Conservation (phyloP, 2,797 vertebrate genomes). For the Otolemur crassicaudatus region DNA sequence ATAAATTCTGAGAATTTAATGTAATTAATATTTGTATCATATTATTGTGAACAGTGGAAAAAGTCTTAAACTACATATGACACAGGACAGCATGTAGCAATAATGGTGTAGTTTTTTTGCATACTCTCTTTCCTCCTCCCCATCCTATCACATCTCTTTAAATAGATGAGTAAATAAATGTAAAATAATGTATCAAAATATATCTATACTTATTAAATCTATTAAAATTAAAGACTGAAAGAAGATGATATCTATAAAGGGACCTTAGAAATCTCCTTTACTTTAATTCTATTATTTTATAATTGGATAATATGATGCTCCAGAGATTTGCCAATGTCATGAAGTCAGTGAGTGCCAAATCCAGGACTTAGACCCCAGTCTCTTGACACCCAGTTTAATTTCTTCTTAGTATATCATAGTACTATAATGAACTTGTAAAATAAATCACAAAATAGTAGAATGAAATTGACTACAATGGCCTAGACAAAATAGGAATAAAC, state of each 20-base stretch:
- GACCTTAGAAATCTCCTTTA: background rate
- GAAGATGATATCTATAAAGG: background rate
- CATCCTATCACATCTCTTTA: background rate
- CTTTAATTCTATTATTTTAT: constrained; percentile 56
- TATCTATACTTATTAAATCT: constrained; percentile 14
- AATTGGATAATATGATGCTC: constrained; percentile 18
- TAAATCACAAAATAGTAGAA: background rate
- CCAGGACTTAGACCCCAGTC: background rate
- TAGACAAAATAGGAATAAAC: background rate
- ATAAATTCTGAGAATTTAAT: background rate
- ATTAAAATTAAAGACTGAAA: background rate
- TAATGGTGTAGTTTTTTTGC: background rate
- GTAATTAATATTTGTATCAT: constrained; percentile 26
- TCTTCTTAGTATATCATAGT: background rate
- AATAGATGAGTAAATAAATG: background rate
- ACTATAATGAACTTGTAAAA: constrained; percentile 18
- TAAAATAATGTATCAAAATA: background rate
- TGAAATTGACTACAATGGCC: background rate
- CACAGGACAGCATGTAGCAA: background rate
- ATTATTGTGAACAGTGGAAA: constrained; percentile 20
- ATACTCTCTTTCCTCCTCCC: background rate
- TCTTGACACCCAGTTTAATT: constrained; percentile 14
- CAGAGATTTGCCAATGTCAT: constrained; percentile 19
- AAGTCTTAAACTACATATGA: background rate
- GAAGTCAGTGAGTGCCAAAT: constrained; percentile 17